Percentiles rank a stretch among this genome's conserved stretches.
Evolutionary conservation across 1,140 invertebrate genomes (phyloP).

Genomic region (Hyles euphorbiae): DNA sequence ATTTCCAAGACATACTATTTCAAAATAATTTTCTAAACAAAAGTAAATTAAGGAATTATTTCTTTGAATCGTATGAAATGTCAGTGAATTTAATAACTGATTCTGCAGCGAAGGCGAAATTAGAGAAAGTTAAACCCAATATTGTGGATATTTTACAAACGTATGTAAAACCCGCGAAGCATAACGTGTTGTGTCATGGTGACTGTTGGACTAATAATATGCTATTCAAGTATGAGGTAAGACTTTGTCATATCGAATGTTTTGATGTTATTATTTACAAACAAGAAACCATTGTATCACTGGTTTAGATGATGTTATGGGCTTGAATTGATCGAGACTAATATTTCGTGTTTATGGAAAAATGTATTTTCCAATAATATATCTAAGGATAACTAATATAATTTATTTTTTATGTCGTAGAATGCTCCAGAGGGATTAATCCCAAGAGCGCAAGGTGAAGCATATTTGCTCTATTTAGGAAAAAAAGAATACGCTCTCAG

Average conservation of each 20-base stretch:
- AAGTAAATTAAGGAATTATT: slow-evolving; percentile 54
- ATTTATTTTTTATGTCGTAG: too few relatives aligned
- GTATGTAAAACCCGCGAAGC: slow-evolving; percentile 36
- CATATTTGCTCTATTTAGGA: too few relatives aligned
- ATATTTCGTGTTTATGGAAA: too few relatives aligned
- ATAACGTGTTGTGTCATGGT: slow-evolving; percentile 60
- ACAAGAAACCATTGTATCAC: neutral
- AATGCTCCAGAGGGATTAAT: too few relatives aligned
- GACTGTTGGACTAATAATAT: slow-evolving; percentile 67
- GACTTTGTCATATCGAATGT: slow-evolving; percentile 1
- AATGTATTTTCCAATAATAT: too few relatives aligned
- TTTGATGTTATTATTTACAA: neutral
- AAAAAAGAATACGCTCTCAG: too few relatives aligned
- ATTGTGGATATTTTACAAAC: slow-evolving; percentile 44
- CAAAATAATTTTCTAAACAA: slow-evolving; percentile 50
- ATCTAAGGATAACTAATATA: too few relatives aligned
- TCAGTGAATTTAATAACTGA: slow-evolving; percentile 45
- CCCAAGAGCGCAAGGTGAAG: too few relatives aligned
- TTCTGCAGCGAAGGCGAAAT: slow-evolving; percentile 35
- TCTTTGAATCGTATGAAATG: slow-evolving; percentile 48
- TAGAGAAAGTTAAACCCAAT: slow-evolving; percentile 32
- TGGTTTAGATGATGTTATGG: neutral
- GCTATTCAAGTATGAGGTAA: slow-evolving; percentile 50
- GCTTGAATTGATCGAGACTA: neutral
- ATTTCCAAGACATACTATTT: slow-evolving; percentile 52